These are phyloP conservation scores for Thalassoma bifasciatum DNA, from an alignment of 2,113 vertebrate species.

Conservation along the genomic window DNA sequence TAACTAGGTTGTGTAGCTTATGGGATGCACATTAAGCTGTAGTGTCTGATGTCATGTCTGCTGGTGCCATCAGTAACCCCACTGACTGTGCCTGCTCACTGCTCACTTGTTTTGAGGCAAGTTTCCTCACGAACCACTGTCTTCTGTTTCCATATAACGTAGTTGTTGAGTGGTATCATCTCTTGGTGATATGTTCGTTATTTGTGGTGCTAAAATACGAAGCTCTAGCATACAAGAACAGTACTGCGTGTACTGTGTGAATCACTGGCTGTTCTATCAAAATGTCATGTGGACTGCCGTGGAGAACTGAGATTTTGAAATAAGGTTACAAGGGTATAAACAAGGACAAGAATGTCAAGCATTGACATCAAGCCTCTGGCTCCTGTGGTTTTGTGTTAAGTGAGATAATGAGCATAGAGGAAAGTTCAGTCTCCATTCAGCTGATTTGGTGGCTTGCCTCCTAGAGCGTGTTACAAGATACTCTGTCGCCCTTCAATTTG, in stretches of 20 bases:
- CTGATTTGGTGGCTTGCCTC: constrained; percentile 58
- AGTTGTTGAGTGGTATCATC: not conserved
- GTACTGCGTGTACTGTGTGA: not conserved
- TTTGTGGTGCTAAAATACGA: not conserved
- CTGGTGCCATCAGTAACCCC: constrained; percentile 18
- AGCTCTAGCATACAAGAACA: not conserved
- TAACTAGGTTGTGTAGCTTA: not conserved
- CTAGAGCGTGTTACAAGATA: constrained; percentile 20
- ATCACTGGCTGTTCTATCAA: not conserved
- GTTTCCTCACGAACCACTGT: not conserved
- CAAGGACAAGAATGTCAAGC: constrained; percentile 48
- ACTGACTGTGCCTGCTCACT: not conserved
- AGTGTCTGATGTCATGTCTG: constrained; percentile 53
- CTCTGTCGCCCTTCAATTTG: constrained; percentile 40
- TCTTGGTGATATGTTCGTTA: not conserved
- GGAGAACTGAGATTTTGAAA: constrained; percentile 40
- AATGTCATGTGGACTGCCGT: not conserved
- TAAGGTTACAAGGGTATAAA: constrained; percentile 49
- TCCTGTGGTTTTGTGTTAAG: constrained; percentile 69
- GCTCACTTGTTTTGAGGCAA: not conserved
- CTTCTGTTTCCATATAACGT: not conserved
- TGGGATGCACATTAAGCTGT: constrained; percentile 8
- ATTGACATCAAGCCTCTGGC: constrained; percentile 67
- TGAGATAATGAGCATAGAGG: constrained; percentile 70
- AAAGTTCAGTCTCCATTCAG: constrained; percentile 59